Conservation (phyloP, 1,140 invertebrate species). For the Philotrypesis tridentata region DNA sequence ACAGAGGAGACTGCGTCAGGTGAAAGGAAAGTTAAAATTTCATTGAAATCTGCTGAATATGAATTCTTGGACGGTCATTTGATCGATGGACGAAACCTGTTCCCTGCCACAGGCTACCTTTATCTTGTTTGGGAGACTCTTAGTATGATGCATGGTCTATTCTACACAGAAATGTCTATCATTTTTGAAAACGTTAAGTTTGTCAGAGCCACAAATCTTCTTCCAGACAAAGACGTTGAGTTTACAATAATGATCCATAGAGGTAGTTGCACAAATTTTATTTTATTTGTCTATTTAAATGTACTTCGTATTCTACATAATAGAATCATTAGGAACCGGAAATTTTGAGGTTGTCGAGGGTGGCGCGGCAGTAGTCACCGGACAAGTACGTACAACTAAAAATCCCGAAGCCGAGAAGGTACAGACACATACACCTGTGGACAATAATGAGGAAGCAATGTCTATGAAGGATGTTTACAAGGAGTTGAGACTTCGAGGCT, state of each 20-base stretch:
- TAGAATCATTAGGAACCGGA: constrained; percentile 66
- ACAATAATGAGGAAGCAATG: constrained; percentile 65
- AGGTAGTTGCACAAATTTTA: constrained; percentile 70
- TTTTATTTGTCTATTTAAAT: too few species aligned
- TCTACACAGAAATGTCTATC: constrained; percentile 82
- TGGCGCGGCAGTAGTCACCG: constrained; percentile 84
- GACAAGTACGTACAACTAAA: constrained; percentile 76
- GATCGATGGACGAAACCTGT: constrained; percentile 88
- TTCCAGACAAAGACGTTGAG: constrained; percentile 79
- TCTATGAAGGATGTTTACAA: constrained; percentile 90
- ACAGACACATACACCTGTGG: constrained; percentile 10
- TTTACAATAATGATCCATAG: constrained; percentile 87
- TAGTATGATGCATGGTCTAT: constrained; percentile 81
- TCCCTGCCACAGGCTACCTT: constrained; percentile 91
- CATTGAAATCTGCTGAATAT: constrained; percentile 80
- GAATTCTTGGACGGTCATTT: constrained; percentile 87
- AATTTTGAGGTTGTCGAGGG: constrained; percentile 81
- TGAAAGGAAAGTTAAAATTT: constrained; percentile 77
- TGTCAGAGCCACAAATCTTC: constrained; percentile 85
- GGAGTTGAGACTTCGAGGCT: constrained; percentile 91
- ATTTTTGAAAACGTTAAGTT: constrained; percentile 90
- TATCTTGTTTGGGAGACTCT: constrained; percentile 90
- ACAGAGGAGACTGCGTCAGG: constrained; percentile 74
- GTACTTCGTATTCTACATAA: neutral
- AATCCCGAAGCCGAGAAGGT: constrained; percentile 65